These are phyloP conservation scores for Melanostoma scalare DNA, from an alignment of 2,888 invertebrate genomes.

Conservation along the genomic window DNA sequence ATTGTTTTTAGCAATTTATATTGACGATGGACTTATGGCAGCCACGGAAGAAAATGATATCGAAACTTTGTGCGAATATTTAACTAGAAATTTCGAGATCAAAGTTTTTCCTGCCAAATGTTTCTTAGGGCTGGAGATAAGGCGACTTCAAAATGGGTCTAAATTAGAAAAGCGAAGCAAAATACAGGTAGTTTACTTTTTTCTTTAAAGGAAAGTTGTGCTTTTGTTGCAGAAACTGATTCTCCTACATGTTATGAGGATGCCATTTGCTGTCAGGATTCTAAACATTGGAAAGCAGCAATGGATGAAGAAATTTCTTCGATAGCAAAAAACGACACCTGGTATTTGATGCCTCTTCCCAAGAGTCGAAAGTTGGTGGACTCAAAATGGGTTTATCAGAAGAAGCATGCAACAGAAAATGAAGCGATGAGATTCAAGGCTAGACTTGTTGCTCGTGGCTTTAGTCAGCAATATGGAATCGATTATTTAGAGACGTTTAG, in stretches of 20 bases:
- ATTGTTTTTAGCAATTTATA: slow-evolving; percentile 73
- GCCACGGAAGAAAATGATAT: slow-evolving; percentile 52
- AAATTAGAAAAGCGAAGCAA: too few relatives aligned
- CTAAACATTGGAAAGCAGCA: slow-evolving; percentile 7
- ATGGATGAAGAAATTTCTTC: slow-evolving; percentile 14
- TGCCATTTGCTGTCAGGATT: slow-evolving; percentile 30
- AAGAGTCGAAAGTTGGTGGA: slow-evolving; percentile 16
- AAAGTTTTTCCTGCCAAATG: slow-evolving; percentile 77
- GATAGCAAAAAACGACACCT: slow-evolving; percentile 13
- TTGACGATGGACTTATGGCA: slow-evolving; percentile 75
- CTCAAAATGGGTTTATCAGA: slow-evolving; percentile 14
- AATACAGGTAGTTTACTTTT: neutral
- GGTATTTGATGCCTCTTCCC: slow-evolving; percentile 7
- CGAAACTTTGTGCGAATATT: slow-evolving; percentile 40
- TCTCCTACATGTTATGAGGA: slow-evolving; percentile 13
- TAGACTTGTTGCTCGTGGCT: neutral
- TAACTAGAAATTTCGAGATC: slow-evolving; percentile 79
- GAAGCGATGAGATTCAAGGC: neutral
- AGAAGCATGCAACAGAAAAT: slow-evolving; percentile 1
- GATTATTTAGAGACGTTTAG: slow-evolving; percentile 18
- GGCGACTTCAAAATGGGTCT: neutral
- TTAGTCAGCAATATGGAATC: neutral
- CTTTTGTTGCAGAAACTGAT: slow-evolving; percentile 7
- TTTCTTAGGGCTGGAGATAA: slow-evolving; percentile 1
- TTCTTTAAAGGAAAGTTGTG: neutral